Conservation (phyloP, 2,113 vertebrate genomes). For the Andinoacara biseriatus region DNA sequence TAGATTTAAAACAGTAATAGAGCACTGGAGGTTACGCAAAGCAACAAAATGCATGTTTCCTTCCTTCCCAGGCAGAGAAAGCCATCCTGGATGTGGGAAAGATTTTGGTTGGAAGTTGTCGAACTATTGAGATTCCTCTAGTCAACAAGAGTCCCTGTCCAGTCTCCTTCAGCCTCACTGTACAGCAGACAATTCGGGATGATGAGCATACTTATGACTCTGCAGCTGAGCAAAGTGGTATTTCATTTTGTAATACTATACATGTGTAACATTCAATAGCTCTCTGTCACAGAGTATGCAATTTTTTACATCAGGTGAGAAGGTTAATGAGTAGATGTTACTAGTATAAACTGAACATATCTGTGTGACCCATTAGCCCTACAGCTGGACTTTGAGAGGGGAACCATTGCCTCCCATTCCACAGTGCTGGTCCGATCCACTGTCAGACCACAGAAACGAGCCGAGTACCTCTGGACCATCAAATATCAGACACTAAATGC, state of each 20-base stretch:
- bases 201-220: slow-evolving; percentile 44
- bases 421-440: slow-evolving; percentile 76
- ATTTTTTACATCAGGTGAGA: not conserved
- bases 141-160: slow-evolving; percentile 86
- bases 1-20: not conserved
- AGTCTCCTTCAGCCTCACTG: slow-evolving; percentile 82
- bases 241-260: not conserved
- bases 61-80: slow-evolving; percentile 76
- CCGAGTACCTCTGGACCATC: slow-evolving; percentile 86
- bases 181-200: slow-evolving; percentile 79
- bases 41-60: not conserved
- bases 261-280: not conserved
- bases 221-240: slow-evolving; percentile 77
- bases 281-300: not conserved
- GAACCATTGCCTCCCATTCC: slow-evolving; percentile 81
- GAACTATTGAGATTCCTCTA: slow-evolving; percentile 80
- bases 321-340: not conserved
- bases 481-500: slow-evolving; percentile 78
- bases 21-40: not conserved
- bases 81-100: slow-evolving; percentile 84
- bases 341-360: not conserved
- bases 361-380: slow-evolving; percentile 74
- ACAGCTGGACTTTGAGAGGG: slow-evolving; percentile 81
- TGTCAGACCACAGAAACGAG: slow-evolving; percentile 69
- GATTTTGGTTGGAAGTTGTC: slow-evolving; percentile 80